These are phyloP conservation scores for Sinocyclocheilus anshuiensis DNA, from an alignment of 2,113 vertebrate genomes.

Conservation along the genomic window DNA sequence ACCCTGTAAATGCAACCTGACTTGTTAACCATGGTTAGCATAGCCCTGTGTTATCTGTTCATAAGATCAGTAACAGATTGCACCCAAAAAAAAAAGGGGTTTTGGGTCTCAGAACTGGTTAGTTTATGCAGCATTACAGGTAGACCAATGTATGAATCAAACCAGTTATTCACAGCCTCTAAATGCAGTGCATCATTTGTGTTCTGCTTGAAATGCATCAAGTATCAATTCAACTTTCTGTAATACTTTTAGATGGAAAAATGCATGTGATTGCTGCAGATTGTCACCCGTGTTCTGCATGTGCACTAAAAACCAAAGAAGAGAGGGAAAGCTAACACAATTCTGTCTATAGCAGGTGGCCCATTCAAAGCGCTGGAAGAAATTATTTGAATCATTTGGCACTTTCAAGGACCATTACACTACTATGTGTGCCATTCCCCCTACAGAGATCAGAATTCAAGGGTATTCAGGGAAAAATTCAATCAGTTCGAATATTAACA, in stretches of 20 bases:
- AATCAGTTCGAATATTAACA: constrained; percentile 18
- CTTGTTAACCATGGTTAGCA: too few relatives aligned
- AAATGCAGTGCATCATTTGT: neutral
- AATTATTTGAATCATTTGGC: constrained; percentile 58
- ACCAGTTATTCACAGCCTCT: neutral
- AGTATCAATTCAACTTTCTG: too few relatives aligned
- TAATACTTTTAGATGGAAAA: neutral
- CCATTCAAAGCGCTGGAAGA: constrained; percentile 62
- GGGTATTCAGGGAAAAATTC: constrained; percentile 12
- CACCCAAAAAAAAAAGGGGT: too few relatives aligned
- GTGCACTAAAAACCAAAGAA: constrained; percentile 5
- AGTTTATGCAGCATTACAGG: neutral
- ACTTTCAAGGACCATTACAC: constrained; percentile 55
- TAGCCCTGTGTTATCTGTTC: too few relatives aligned
- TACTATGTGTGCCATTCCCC: constrained; percentile 19
- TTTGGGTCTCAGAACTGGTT: neutral
- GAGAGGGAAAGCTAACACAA: constrained; percentile 51
- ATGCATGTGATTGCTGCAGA: neutral
- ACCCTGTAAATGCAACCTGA: too few relatives aligned
- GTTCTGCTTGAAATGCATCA: neutral
- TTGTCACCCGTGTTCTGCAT: neutral
- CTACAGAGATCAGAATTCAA: neutral
- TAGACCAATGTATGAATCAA: neutral
- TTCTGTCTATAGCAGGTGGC: constrained; percentile 57
- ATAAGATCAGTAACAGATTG: too few relatives aligned